Evolutionary conservation across 2,113 vertebrate species (phyloP), one percentile per base, ranked within the genome.

Genomic region (Australoheros scitulus): DNA sequence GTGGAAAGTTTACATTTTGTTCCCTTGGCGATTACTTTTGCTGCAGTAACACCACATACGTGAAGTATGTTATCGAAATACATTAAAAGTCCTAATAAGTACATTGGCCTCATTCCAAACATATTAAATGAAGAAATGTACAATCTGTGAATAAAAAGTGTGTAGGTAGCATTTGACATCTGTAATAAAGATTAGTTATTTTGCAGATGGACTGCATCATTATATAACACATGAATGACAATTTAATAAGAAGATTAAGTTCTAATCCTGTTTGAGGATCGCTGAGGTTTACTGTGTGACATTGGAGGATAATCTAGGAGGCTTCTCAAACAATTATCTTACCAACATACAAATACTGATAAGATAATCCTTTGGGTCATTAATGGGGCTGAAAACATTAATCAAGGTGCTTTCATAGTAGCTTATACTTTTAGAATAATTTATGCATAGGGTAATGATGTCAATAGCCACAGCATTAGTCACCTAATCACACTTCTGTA

Each of bases 211-310:
- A 17, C 7, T 76, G 60, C 32, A 20, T 64, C 80, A 80, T 78
- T 58, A 65, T 78, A 10, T 32, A 61, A 72, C 22, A 58, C 41
- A n/a, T 63, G 75, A 89, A 86, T 77, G 86, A 86, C 80, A 81
- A 77, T 80, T 90, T 81, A 89, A 84, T 87, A 87, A 87, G 79
- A 83, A 78, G 91, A 87, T 91, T 88, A 91, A 7, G 9, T 47
- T 78, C 65, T 87, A 84, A 92, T 88, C 79, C 75, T 92, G 76
- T 91, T 84, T 87, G 80, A 26, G 83, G 82, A 87, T 88, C 82
- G 65, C 32, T 11, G 52, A 70, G 11, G 63, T 82, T 57, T 61
- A 32, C 65, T 47, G 74, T 47, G 70, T 90, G 76, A 87, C 79
- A 82, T 10, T 60, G 56, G 60, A 77, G 22, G 72, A 75, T 82